phyloP scores from a whole-genome alignment of 2,113 vertebrate species.

The Cebus imitator region DNA sequence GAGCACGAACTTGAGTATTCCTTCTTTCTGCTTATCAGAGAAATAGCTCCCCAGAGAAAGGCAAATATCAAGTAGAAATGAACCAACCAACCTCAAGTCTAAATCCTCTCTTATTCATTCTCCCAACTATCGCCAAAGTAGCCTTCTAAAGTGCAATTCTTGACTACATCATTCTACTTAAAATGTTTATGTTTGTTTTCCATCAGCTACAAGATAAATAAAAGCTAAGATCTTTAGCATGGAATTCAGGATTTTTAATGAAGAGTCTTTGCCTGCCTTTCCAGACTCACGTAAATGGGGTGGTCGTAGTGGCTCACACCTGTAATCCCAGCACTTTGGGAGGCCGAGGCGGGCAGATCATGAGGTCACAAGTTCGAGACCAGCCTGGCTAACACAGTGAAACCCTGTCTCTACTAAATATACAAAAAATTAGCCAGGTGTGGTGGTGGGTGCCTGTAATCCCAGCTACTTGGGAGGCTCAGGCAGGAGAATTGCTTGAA shows the following conservation, averaged over 20 bases:
- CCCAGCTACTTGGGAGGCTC: too few species aligned
- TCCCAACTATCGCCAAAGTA: background rate
- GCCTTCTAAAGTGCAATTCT: background rate
- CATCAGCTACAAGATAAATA: background rate
- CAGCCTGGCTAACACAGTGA: too few species aligned
- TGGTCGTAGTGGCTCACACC: too few species aligned
- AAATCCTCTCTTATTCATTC: background rate
- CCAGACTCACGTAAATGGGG: background rate
- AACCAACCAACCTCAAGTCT: background rate
- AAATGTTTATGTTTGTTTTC: background rate
- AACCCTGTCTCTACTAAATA: too few species aligned
- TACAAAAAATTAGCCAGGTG: too few species aligned
- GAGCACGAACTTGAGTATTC: background rate
- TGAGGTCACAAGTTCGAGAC: too few species aligned
- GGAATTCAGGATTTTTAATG: background rate
- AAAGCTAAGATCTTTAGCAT: background rate
- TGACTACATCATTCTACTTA: background rate
- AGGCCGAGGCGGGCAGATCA: too few species aligned
- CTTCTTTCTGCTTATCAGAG: background rate
- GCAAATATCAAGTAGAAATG: slow-evolving; percentile 9
- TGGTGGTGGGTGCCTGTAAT: too few species aligned
- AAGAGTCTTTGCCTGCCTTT: background rate
- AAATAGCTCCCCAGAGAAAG: background rate
- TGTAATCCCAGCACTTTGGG: too few species aligned
- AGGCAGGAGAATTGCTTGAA: too few species aligned